Base-by-base conservation (phyloP, 2,113 vertebrate species). In the Cariama cristata region DNA sequence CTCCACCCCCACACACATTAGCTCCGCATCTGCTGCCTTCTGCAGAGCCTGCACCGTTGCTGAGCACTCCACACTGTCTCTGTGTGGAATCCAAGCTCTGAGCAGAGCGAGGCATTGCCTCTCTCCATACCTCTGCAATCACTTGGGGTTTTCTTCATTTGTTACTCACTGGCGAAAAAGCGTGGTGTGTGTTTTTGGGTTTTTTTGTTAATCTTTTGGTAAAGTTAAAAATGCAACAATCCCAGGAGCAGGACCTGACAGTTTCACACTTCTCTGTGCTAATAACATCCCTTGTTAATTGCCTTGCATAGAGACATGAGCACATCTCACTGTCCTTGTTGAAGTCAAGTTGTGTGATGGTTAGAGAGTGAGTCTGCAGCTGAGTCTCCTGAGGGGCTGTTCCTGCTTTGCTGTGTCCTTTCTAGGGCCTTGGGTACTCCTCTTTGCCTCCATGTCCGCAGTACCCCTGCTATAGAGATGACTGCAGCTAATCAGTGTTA, bases 11-110 rank as follows among this genome's bases (percentile, higher is more conserved):
- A 40, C 72, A 56, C 69, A 69, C 93, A 92, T 96, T 97, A 88
- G 79, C 92, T 89, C 80, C 0, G 68, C 88, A 96, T 95, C 95
- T 97, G 95, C 94, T 95, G 86, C 89, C 68, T 97, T 95, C 81
- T 93, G 67, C 85, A 94, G 91, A 92, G 95, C 66, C 79, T 75
- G 76, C 50, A 18, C 64, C 6, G 15, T 68, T 0, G 0, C 90
- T 63, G 69, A 3, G 8, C 17, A 0, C 42, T 94, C 76, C 64
- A 28, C 5, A 0, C 77, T 83, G 40, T 42, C 64, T 95, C 73
- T 0, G 1, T 56, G 68, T 52, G 47, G 72, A 69, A 83, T 66
- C 81, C 30, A 80, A 13, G 53, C 85, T 75, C 62, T 73, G 74
- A 95, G 71, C 72, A 90, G 50, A 86, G 80, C 27, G 33, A 47